phyloP scores from a whole-genome alignment of 2,888 invertebrate species.

The Dasysyrphus albostriatus region DNA sequence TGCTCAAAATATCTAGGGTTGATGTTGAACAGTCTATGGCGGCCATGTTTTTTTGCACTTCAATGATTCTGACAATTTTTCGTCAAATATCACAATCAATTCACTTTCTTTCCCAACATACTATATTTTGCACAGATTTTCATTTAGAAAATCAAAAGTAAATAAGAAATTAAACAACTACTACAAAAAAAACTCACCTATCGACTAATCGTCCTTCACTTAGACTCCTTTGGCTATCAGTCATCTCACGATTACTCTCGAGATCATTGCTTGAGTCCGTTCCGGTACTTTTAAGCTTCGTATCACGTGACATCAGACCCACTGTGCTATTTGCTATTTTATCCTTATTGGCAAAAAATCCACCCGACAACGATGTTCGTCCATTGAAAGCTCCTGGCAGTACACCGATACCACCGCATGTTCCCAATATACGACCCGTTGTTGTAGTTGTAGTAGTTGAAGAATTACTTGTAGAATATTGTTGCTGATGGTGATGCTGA shows the following conservation, averaged over 20 bases:
- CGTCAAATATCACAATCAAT: background rate
- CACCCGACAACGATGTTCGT: slow-evolving; percentile 57
- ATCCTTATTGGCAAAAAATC: slow-evolving; percentile 54
- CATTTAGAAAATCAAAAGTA: background rate
- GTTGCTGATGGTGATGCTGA: slow-evolving; percentile 52
- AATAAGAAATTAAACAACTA: background rate
- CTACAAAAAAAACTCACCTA: slow-evolving; percentile 81
- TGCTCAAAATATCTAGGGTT: no score
- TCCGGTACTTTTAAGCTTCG: slow-evolving; percentile 66
- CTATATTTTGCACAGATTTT: background rate
- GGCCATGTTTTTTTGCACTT: no score
- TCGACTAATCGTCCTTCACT: slow-evolving; percentile 83
- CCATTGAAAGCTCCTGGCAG: slow-evolving; percentile 64
- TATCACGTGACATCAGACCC: slow-evolving; percentile 57
- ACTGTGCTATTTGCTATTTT: slow-evolving; percentile 43
- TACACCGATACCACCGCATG: slow-evolving; percentile 67
- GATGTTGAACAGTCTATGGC: no score
- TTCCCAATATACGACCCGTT: slow-evolving; percentile 63
- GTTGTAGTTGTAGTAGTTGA: slow-evolving; percentile 62
- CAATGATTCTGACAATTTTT: no score
- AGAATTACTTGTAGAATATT: slow-evolving; percentile 62
- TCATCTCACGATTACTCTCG: slow-evolving; percentile 80
- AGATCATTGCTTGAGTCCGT: slow-evolving; percentile 69
- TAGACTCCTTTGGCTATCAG: slow-evolving; percentile 83
- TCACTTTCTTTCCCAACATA: slow-evolving; percentile 10